phyloP scores from a whole-genome alignment of 2,888 invertebrate genomes.

The Biston stratarius region DNA sequence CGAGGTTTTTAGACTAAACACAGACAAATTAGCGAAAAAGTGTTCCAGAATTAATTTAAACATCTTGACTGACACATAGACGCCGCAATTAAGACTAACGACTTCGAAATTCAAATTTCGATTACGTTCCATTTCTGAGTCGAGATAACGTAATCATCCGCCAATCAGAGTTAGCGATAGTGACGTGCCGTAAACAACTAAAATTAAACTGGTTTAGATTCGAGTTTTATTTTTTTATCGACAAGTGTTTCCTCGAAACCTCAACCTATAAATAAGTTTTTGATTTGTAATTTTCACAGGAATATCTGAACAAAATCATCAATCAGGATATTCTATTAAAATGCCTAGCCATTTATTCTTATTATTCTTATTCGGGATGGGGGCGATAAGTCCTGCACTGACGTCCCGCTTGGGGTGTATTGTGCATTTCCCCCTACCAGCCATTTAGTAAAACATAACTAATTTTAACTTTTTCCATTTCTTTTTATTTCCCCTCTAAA shows the following conservation, averaged over 20 bases:
- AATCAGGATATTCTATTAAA: too few species aligned
- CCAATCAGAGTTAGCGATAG: constrained; percentile 45
- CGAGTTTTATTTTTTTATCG: not conserved
- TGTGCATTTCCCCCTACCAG: too few species aligned
- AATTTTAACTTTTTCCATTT: not conserved
- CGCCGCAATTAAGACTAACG: constrained; percentile 50
- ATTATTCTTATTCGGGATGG: too few species aligned
- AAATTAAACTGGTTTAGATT: not conserved
- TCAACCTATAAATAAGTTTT: not conserved
- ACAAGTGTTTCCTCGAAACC: not conserved
- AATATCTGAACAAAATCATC: too few species aligned
- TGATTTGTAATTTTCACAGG: too few species aligned
- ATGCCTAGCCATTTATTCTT: too few species aligned
- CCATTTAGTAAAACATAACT: too few species aligned
- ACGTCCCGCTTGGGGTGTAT: too few species aligned
- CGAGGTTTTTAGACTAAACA: constrained; percentile 17
- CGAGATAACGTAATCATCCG: constrained; percentile 50
- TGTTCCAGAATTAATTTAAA: constrained; percentile 2
- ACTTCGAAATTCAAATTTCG: constrained; percentile 51
- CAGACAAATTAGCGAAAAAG: constrained; percentile 11
- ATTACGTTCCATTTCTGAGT: constrained; percentile 52
- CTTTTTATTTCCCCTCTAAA: not conserved
- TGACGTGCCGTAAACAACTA: constrained; percentile 19
- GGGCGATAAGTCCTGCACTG: too few species aligned
- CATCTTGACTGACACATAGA: constrained; percentile 35